Conservation (phyloP, 1,140 invertebrate species). For the Campodea augens region DNA sequence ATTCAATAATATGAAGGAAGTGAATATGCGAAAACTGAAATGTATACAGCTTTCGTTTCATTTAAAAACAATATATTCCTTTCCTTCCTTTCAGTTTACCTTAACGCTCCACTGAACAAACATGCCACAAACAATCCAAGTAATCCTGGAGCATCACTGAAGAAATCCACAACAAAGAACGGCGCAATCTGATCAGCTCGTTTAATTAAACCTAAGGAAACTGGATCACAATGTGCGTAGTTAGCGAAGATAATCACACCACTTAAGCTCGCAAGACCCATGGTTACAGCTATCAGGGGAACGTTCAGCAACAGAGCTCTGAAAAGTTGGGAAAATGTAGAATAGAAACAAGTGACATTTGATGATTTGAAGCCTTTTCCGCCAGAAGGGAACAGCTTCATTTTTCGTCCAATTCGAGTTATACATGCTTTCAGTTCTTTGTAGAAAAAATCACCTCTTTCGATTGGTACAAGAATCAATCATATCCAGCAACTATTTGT, state of each 20-base stretch:
- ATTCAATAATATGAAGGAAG: neutral
- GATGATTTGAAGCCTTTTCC: too few relatives aligned
- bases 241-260: conserved; percentile 27
- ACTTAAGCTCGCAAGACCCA: conserved; percentile 9
- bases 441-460: too few relatives aligned
- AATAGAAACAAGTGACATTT: too few relatives aligned
- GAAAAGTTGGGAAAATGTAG: too few relatives aligned
- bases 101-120: conserved; percentile 27
- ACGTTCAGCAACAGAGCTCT: conserved; percentile 12
- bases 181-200: conserved; percentile 18
- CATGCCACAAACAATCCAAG: conserved; percentile 28
- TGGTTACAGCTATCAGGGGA: conserved; percentile 15
- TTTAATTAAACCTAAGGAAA: conserved; percentile 16
- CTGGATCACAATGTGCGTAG: conserved; percentile 27
- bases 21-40: neutral
- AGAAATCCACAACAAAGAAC: conserved; percentile 25
- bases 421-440: too few relatives aligned
- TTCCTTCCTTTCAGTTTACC: too few relatives aligned
- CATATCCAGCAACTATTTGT: too few relatives aligned
- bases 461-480: too few relatives aligned
- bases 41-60: neutral
- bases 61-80: conserved; percentile 13
- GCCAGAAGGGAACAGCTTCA: too few relatives aligned
- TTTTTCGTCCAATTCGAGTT: too few relatives aligned
- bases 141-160: conserved; percentile 21